These are phyloP conservation scores for Gortyna flavago DNA, from an alignment of 2,888 invertebrate species.

Conservation along the genomic window DNA sequence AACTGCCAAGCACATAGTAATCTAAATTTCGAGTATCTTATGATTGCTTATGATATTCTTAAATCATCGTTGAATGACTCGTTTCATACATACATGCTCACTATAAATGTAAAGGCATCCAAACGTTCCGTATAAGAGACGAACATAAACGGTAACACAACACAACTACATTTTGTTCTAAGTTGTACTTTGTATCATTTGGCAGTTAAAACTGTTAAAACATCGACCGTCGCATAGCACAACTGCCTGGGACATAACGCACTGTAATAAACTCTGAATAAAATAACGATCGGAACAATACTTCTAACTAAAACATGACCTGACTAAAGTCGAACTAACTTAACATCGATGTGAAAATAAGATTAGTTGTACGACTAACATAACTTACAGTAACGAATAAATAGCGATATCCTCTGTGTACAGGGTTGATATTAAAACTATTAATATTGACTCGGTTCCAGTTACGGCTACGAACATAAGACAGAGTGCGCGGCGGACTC, in stretches of 20 bases:
- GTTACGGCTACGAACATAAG: conserved; percentile 82
- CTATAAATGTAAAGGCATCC: conserved; percentile 70
- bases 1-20: conserved; percentile 57
- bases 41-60: conserved; percentile 49
- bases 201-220: conserved; percentile 83
- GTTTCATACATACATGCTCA: conserved; percentile 51
- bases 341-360: conserved; percentile 77
- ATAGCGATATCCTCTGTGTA: conserved; percentile 81
- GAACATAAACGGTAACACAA: conserved; percentile 72
- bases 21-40: conserved; percentile 59
- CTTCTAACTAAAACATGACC: conserved; percentile 61
- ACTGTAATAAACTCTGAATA: conserved; percentile 74
- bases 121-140: conserved; percentile 67
- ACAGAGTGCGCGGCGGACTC: conserved; percentile 80
- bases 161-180: conserved; percentile 75
- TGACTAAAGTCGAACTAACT: conserved; percentile 64
- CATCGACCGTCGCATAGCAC: conserved; percentile 62
- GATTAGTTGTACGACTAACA: conserved; percentile 73
- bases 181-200: conserved; percentile 84
- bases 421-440: conserved; percentile 73
- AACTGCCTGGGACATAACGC: conserved; percentile 70
- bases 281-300: conserved; percentile 71
- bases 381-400: conserved; percentile 81
- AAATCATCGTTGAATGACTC: conserved; percentile 52
- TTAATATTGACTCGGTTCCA: conserved; percentile 80